These are phyloP conservation scores for Lophotriccus pileatus DNA, from an alignment of 2,797 vertebrate genomes.

Conservation along the genomic window DNA sequence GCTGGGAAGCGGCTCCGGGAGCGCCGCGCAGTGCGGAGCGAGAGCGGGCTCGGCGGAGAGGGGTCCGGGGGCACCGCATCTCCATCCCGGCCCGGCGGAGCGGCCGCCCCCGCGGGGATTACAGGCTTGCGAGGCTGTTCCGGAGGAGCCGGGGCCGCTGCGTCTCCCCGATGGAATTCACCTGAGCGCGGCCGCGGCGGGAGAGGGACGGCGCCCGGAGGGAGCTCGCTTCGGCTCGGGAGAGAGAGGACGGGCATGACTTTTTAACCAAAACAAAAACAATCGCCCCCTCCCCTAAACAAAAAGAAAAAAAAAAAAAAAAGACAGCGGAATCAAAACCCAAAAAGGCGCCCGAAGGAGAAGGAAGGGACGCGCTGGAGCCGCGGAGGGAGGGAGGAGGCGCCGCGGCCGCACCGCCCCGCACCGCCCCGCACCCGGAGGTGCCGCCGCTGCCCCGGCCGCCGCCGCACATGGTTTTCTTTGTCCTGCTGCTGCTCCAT, in stretches of 20 bases:
- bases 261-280: background rate
- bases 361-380: background rate
- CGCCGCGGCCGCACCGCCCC: slow-evolving; percentile 5
- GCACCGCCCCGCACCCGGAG: slow-evolving; percentile 25
- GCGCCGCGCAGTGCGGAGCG: slow-evolving; percentile 42
- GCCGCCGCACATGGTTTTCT: slow-evolving; percentile 85
- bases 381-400: background rate
- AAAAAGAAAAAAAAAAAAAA: background rate
- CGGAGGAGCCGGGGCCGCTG: slow-evolving; percentile 9
- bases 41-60: background rate
- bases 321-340: background rate
- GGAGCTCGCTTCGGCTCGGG: slow-evolving; percentile 9
- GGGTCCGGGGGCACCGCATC: background rate
- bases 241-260: slow-evolving; percentile 5
- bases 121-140: background rate
- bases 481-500: slow-evolving; percentile 78
- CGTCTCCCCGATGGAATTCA: slow-evolving; percentile 73
- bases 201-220: background rate
- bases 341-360: background rate
- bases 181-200: slow-evolving; percentile 62
- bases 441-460: background rate
- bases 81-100: background rate
- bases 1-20: slow-evolving; percentile 34
- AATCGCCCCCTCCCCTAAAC: background rate
- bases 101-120: background rate